Percentiles rank a stretch among this genome's conserved stretches.
Conservation (phyloP, 2,797 vertebrate species). For the Tokudaia tokunoshimensis region DNA sequence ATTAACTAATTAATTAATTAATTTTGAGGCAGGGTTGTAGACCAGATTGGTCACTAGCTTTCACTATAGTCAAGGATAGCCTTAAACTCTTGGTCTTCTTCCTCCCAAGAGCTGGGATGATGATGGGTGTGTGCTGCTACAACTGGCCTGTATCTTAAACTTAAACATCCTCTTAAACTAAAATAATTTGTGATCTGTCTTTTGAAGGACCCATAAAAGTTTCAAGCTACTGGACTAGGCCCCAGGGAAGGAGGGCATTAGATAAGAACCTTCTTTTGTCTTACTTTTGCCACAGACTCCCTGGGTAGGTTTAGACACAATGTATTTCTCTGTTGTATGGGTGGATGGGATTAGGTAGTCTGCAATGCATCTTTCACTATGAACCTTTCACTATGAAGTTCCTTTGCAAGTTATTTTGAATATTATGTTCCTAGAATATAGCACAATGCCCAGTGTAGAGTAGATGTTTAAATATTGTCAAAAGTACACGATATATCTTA, state of each 20-base stretch:
- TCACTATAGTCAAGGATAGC: background rate
- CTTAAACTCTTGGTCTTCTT: background rate
- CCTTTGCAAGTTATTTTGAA: constrained; percentile 47
- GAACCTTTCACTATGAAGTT: background rate
- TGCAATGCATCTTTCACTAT: background rate
- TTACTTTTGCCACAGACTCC: background rate
- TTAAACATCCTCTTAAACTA: constrained; percentile 48
- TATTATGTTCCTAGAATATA: background rate
- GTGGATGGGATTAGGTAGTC: background rate
- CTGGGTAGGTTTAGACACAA: background rate
- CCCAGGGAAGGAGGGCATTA: background rate
- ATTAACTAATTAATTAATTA: background rate
- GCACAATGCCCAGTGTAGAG: background rate
- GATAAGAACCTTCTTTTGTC: background rate
- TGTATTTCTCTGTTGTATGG: background rate
- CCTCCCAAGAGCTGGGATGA: background rate
- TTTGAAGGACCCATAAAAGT: background rate
- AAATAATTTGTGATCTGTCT: constrained; percentile 38
- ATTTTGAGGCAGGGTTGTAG: background rate
- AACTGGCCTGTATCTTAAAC: constrained; percentile 33
- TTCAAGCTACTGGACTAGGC: background rate
- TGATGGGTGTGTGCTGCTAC: background rate
- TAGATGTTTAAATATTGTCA: constrained; percentile 30
- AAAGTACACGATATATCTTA: background rate
- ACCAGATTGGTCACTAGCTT: no score